These are phyloP conservation scores for Butorides virescens DNA, from an alignment of 2,113 vertebrate species.

Conservation along the genomic window DNA sequence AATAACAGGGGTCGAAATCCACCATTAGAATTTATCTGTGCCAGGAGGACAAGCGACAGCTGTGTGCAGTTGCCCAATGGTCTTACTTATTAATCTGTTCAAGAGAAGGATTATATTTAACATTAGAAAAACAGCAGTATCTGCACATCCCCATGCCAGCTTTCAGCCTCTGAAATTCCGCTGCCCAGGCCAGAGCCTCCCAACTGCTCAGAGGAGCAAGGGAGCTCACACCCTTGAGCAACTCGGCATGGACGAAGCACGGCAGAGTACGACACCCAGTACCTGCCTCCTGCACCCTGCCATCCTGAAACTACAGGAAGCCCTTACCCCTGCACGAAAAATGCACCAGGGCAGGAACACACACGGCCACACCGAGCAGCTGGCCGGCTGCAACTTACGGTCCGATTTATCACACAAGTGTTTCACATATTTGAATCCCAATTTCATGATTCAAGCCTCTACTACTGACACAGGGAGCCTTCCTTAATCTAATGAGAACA, in stretches of 20 bases:
- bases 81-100: not conserved
- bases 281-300: not conserved
- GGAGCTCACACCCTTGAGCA: not conserved
- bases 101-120: not conserved
- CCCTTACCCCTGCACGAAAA: not conserved
- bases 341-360: not conserved
- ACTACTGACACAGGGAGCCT: not conserved
- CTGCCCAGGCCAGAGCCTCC: not conserved
- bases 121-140: not conserved
- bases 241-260: fast-evolving
- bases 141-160: not conserved
- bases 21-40: not conserved
- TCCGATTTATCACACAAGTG: not conserved
- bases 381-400: not conserved
- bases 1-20: not conserved
- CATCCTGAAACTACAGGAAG: not conserved
- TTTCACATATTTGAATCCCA: not conserved
- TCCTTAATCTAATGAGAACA: not conserved
- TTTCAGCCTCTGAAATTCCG: not conserved
- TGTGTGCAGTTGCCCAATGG: not conserved
- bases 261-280: not conserved
- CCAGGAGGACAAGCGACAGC: not conserved
- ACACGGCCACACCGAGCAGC: not conserved
- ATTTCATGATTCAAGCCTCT: not conserved
- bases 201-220: not conserved